Conservation (phyloP, 2,888 invertebrate species). For the Chelonus formosanus region DNA sequence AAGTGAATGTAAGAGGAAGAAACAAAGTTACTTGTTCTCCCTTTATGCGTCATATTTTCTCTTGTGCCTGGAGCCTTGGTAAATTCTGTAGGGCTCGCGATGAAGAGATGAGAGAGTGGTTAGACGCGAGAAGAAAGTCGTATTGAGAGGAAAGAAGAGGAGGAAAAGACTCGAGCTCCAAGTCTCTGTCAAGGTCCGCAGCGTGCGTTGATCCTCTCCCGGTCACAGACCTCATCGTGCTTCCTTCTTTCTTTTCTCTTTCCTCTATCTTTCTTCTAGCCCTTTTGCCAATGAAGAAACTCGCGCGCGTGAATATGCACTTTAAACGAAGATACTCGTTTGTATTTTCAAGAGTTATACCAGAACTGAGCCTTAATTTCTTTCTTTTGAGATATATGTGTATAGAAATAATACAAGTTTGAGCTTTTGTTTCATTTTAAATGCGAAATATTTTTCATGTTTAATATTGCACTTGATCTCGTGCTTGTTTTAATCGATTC, state of each 20-base stretch:
- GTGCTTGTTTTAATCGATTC: no score
- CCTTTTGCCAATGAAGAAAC: slow-evolving; percentile 17
- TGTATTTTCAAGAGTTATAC: background rate
- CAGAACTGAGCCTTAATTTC: no score
- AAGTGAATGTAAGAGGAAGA: background rate
- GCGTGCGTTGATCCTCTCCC: slow-evolving; percentile 63
- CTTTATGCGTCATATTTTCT: background rate
- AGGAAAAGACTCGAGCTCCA: slow-evolving; percentile 40
- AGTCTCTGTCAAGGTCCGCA: slow-evolving; percentile 61
- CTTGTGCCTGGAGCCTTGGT: background rate
- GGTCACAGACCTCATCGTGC: slow-evolving; percentile 59
- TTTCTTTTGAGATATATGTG: no score
- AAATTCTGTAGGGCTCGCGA: slow-evolving; percentile 1
- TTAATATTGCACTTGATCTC: no score
- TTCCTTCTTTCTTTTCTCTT: slow-evolving; percentile 41
- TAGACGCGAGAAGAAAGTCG: slow-evolving; percentile 19
- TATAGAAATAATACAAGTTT: no score
- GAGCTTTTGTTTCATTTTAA: no score
- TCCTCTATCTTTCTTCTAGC: slow-evolving; percentile 37
- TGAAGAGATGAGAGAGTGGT: slow-evolving; percentile 22
- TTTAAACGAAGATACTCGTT: background rate
- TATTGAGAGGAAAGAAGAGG: slow-evolving; percentile 32
- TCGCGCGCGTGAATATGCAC: background rate
- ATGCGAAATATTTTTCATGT: no score
- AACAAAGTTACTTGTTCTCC: background rate